These are phyloP conservation scores for Digitonthophagus gazella DNA, from an alignment of 2,888 invertebrate genomes.

Conservation along the genomic window DNA sequence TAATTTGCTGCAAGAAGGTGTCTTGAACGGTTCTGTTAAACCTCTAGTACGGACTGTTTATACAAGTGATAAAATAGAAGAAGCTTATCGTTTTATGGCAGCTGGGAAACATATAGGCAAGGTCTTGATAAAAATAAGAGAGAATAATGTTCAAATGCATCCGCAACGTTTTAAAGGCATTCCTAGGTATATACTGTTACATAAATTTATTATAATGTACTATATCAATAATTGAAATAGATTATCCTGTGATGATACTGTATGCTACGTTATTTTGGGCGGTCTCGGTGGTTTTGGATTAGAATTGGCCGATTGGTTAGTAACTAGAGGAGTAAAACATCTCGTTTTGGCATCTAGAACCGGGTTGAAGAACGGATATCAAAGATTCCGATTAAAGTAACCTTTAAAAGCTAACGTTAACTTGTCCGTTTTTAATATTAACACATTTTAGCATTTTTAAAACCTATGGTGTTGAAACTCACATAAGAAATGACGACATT, in stretches of 20 bases:
- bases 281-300: constrained; percentile 92
- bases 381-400: constrained; percentile 68
- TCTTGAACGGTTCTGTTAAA: constrained; percentile 60
- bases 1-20: neutral
- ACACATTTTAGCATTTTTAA: constrained; percentile 56
- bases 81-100: constrained; percentile 66
- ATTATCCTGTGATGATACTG: neutral
- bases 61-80: constrained; percentile 63
- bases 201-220: too few relatives aligned
- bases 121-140: constrained; percentile 50
- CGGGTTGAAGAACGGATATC: constrained; percentile 89
- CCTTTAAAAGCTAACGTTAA: neutral
- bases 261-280: constrained; percentile 47
- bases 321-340: constrained; percentile 76
- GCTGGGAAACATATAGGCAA: constrained; percentile 82
- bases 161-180: too few relatives aligned
- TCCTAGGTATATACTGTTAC: too few relatives aligned
- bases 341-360: constrained; percentile 77
- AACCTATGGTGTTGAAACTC: constrained; percentile 59
- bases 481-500: too few relatives aligned
- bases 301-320: constrained; percentile 83
- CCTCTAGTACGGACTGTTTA: constrained; percentile 69
- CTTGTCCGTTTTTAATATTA: neutral
- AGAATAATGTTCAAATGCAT: constrained; percentile 40
- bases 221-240: too few relatives aligned